A percentile compares a stretch with the other conserved stretches of the same genome.
Conservation (phyloP, 2,113 vertebrate genomes). For the Alethe castanea region DNA sequence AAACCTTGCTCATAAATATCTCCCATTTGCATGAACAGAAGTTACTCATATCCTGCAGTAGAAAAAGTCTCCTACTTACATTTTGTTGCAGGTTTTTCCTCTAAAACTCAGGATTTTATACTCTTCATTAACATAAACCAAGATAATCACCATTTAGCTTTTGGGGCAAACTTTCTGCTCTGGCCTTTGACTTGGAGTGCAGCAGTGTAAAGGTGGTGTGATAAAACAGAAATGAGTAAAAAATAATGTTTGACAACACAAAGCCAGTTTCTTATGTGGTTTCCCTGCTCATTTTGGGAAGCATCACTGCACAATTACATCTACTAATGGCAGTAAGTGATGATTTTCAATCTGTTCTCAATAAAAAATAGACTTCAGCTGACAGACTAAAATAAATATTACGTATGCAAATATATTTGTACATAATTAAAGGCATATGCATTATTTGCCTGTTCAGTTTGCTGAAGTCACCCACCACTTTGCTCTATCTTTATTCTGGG, state of each 20-base stretch:
- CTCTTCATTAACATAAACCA: neutral
- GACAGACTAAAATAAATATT: neutral
- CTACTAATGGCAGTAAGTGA: neutral
- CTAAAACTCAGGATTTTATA: neutral
- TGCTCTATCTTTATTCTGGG: neutral
- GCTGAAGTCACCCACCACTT: neutral
- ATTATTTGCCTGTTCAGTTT: neutral
- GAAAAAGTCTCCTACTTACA: neutral
- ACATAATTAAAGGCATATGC: neutral
- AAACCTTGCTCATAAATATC: neutral
- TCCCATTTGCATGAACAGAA: neutral
- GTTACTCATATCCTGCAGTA: neutral
- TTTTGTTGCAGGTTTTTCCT: neutral
- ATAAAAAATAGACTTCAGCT: neutral
- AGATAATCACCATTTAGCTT: neutral
- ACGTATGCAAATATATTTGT: neutral
- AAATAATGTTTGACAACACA: neutral
- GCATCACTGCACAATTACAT: neutral
- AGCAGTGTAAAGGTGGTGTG: neutral
- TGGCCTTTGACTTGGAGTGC: neutral
- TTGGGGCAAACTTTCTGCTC: neutral
- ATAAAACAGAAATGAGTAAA: neutral
- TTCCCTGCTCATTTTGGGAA: neutral
- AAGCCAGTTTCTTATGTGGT: neutral
- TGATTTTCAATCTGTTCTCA: neutral